Evolutionary conservation across 2,113 vertebrate species (phyloP).

Genomic region (Siniperca knerii): DNA sequence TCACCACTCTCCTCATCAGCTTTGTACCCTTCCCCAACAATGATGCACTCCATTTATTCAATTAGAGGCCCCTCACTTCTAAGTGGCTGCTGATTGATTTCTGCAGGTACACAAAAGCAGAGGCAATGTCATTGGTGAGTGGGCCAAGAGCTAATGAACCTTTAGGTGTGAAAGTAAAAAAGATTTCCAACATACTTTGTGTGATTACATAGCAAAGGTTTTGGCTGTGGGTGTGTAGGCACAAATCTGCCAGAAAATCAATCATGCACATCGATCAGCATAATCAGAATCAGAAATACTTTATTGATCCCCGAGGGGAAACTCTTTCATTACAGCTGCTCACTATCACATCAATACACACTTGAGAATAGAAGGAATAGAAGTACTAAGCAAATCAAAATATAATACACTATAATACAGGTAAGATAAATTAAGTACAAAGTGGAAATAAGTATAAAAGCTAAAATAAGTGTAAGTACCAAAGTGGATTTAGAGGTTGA

Average conservation of each 20-base stretch:
- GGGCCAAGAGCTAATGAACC: slow-evolving; percentile 38
- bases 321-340: too few relatives aligned
- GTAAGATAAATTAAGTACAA: too few relatives aligned
- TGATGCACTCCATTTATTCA: slow-evolving; percentile 67
- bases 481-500: too few relatives aligned
- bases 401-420: too few relatives aligned
- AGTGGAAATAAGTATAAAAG: too few relatives aligned
- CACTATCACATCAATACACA: too few relatives aligned
- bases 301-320: too few relatives aligned
- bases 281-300: too few relatives aligned
- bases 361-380: too few relatives aligned
- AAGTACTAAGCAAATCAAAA: too few relatives aligned
- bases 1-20: neutral
- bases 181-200: slow-evolving; percentile 67
- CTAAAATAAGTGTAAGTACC: too few relatives aligned
- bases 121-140: slow-evolving; percentile 51
- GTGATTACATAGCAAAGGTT: slow-evolving; percentile 66
- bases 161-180: slow-evolving; percentile 63
- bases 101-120: slow-evolving; percentile 41
- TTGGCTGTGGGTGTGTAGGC: slow-evolving; percentile 41
- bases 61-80: slow-evolving; percentile 69
- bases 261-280: slow-evolving; percentile 26
- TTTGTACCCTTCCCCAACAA: neutral
- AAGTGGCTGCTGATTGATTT: slow-evolving; percentile 69
- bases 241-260: slow-evolving; percentile 64